Evolutionary conservation across 2,113 vertebrate species (phyloP).

Genomic region (Anarhynchus alexandrinus): DNA sequence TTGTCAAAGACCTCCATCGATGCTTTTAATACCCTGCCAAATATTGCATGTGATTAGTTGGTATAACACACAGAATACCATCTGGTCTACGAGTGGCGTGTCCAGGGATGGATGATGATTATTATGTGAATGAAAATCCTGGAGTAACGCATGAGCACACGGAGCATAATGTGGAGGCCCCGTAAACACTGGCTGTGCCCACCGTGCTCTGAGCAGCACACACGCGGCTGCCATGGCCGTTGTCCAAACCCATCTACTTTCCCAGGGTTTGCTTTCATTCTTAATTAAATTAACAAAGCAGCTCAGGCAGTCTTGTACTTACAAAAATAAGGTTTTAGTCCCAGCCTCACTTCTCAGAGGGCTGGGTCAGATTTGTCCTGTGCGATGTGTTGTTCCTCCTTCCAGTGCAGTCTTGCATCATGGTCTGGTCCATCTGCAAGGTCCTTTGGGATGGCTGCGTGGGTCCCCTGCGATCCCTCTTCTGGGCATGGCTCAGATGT

Average conservation of each 20-base stretch:
- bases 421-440: neutral
- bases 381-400: neutral
- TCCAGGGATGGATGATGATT: neutral
- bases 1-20: neutral
- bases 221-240: accelerated
- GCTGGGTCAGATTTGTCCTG: neutral
- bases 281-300: conserved; percentile 12
- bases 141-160: neutral
- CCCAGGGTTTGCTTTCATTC: conserved; percentile 19
- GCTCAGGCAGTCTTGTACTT: neutral
- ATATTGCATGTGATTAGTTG: neutral
- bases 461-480: neutral
- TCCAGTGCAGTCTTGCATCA: neutral
- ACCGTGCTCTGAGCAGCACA: neutral
- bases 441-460: neutral
- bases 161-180: neutral
- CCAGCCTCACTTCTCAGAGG: neutral
- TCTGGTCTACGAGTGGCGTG: accelerated
- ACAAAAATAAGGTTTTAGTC: neutral
- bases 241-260: neutral
- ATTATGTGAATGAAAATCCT: neutral
- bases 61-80: neutral
- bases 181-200: neutral
- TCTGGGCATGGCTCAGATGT: neutral
- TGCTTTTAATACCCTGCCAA: conserved; percentile 48